Base-by-base conservation (phyloP, 2,113 vertebrate species). In the Arothron firmamentum region DNA sequence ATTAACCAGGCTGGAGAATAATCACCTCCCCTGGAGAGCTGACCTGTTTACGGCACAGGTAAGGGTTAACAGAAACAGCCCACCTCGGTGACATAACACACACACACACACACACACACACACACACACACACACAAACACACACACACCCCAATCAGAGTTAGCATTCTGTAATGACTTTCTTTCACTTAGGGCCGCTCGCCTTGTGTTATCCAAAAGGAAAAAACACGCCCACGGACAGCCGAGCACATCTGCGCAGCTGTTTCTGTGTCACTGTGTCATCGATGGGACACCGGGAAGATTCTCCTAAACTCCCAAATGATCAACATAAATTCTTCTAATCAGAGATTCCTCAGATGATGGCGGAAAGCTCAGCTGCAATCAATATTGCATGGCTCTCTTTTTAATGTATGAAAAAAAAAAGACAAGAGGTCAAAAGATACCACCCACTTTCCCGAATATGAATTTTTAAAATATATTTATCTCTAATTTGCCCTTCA, bases 1-100 rank as follows among this genome's bases (percentile, higher is more conserved):
- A 90, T 91, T 92, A 91, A 83, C 72, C 87, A 87, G 85, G 76
- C 81, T 66, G 42, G 81, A 85, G 83, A 82, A 88, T 91, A 90
- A 90, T 90, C 89, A 85, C 83, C 78, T 88, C 88, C 78, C 72
- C 47, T 17, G 4, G 87, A 79, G 88, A 58, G 81, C 59, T 78
- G 86, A 89, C 88, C 88, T 62, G 78, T 80, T 88, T 85, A 65
- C 74, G 57, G 82, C 66, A 54, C 85, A 86, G 80, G 82, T 82
- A 85, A 79, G 87, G 88, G 89, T 90, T 89, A 89, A 89, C 54
- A 72, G 76, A 79, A 80, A 88, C 79, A 81, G 75, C 64, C 66
- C 87, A 89, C 87, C 85, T 82, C 43, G n/a, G 71, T 67, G 85
- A 85, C 74, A 82, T 63, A 38, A 65, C 73, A 55, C 47, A 54